Base-by-base conservation (phyloP, 2,888 invertebrate species). In the Ormia ochracea region DNA sequence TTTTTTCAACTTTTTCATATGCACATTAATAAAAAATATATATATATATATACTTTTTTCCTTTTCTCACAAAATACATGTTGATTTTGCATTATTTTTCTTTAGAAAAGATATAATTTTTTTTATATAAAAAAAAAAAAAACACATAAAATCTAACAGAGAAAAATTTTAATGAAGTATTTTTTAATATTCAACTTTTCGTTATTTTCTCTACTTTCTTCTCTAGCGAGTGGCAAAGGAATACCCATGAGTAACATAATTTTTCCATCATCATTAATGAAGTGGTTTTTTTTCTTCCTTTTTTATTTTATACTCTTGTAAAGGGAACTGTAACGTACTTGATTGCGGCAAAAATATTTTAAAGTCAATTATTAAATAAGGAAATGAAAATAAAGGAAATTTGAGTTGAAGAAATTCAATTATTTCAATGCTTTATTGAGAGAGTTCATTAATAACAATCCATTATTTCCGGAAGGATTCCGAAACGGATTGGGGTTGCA, bases 181-280 rank as follows among this genome's bases (percentile, higher is more conserved):
- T 80, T 80, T 76, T 61, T 72, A 76, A 76, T 76, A 80, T 72
- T 72, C 66, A 80, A 56, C 75, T 75, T 75, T 45, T 43, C 9
- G 4, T 28, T 12, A 17, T 43, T 54, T 75, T 54, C 28, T 58
- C 17, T 26, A 19, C 14, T 3, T 19, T 12, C n/a, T 6, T 28
- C 54, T 66, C 19, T 48, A 33, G 48, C 38, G 45, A 26, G 10
- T 76, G 66, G 70, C 26, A 68, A 76, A 76, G 66, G 36, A 76
- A 80, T 68, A 80, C 79, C 70, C 79, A 75, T 52, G 80, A 80
- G 80, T 80, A 80, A 80, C 80, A 75, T 76, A 80, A 80, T 80
- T 72, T 80, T 68, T 80, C 76, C 75, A 80, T 75, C 75, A 72
- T n/a, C 61, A 72, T 76, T 79, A 76, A 72, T 76, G 76, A 48